A percentile compares a stretch with the other conserved stretches of the same genome.
Conservation (phyloP, 2,888 invertebrate genomes). For the Tubulanus polymorphus region DNA sequence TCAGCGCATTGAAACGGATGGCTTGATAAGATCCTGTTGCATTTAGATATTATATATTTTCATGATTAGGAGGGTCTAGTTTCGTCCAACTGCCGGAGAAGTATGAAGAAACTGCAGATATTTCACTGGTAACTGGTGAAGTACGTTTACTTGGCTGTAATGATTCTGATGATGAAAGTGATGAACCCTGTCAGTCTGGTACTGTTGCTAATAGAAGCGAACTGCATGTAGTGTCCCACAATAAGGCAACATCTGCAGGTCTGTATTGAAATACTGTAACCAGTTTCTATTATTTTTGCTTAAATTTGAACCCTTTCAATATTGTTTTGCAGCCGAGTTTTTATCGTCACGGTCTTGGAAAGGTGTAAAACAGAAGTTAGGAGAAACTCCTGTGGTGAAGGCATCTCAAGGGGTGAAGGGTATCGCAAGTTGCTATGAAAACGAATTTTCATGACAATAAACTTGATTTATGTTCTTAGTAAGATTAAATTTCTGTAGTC, state of each 20-base stretch:
- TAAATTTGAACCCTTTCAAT: no score
- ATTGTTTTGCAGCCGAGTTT: conserved; percentile 58
- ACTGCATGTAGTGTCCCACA: conserved; percentile 24
- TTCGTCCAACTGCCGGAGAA: conserved; percentile 6
- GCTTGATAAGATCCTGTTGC: not conserved
- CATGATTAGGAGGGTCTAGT: not conserved
- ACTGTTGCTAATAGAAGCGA: conserved; percentile 26
- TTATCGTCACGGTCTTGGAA: conserved; percentile 73
- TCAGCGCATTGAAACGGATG: not conserved
- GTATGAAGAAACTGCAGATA: conserved; percentile 25
- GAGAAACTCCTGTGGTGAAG: conserved; percentile 66
- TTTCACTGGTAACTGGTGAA: conserved; percentile 59
- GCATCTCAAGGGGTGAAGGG: conserved; percentile 72
- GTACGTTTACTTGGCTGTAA: conserved; percentile 57
- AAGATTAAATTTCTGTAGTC: no score
- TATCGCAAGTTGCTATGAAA: conserved; percentile 62
- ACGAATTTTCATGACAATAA: no score
- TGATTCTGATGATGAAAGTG: conserved; percentile 8
- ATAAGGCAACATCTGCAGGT: conserved; percentile 30
- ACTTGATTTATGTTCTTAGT: no score
- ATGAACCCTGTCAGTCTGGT: conserved; percentile 17
- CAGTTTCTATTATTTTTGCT: no score
- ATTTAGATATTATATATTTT: no score
- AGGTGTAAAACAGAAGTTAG: conserved; percentile 78
- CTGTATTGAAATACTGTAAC: not conserved